phyloP scores from a whole-genome alignment of 2,113 vertebrate species.

The Trematocara nigrifrons region DNA sequence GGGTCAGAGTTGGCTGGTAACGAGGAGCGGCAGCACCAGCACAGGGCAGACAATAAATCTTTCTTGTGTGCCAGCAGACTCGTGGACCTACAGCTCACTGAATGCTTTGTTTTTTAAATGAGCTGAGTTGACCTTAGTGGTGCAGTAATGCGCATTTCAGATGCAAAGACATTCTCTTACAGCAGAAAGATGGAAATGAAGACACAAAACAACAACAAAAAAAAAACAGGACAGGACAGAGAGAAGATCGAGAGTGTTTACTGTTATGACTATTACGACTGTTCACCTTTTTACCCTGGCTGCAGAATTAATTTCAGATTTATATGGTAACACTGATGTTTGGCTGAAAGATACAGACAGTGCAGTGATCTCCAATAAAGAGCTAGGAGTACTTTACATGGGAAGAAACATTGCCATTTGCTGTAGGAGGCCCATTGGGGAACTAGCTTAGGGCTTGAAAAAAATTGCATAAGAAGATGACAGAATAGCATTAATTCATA shows the following conservation, averaged over 20 bases:
- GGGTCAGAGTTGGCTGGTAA: slow-evolving; percentile 65
- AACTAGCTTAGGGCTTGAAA: slow-evolving; percentile 18
- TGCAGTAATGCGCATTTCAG: slow-evolving; percentile 58
- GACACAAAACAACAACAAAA: background rate
- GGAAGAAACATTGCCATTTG: slow-evolving; percentile 47
- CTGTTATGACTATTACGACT: slow-evolving; percentile 51
- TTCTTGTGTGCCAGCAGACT: slow-evolving; percentile 44
- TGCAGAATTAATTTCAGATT: slow-evolving; percentile 60
- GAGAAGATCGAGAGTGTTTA: slow-evolving; percentile 10
- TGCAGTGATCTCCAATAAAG: slow-evolving; percentile 57
- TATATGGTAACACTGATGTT: slow-evolving; percentile 61
- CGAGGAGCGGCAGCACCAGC: slow-evolving; percentile 41
- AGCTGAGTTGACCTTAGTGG: slow-evolving; percentile 55
- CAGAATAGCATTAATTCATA: too few relatives aligned
- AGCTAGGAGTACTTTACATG: slow-evolving; percentile 47
- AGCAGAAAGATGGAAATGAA: background rate
- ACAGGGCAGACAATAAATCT: slow-evolving; percentile 62
- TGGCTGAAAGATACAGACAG: slow-evolving; percentile 50
- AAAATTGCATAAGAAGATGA: slow-evolving; percentile 22
- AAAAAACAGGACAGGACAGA: background rate
- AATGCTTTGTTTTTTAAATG: slow-evolving; percentile 65
- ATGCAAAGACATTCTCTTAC: slow-evolving; percentile 52
- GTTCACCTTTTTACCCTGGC: slow-evolving; percentile 59
- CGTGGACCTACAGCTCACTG: slow-evolving; percentile 28
- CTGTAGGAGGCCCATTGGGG: slow-evolving; percentile 35